Evolutionary conservation across 2,113 vertebrate genomes (phyloP), one percentile per base, ranked within the genome.

Genomic region (Oreochromis aureus): DNA sequence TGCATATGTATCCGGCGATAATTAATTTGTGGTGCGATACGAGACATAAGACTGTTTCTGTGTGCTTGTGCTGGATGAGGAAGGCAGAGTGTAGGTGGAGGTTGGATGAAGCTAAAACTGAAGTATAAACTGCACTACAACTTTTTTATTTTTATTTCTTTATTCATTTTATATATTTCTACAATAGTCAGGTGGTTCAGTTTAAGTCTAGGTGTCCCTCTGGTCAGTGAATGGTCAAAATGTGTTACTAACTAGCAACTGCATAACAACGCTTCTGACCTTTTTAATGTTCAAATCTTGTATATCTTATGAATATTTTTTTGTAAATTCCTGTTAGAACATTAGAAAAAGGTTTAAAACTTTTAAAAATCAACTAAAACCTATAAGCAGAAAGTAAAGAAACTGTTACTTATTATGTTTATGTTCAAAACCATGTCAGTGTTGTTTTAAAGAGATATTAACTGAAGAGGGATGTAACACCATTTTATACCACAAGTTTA

Each of bases 1-100:
- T 73, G 6, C 84, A 81, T 5, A 36, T 54, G 63, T 89, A 56
- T 80, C 54, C 32, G 30, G 51, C 27, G 19, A 84, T 84, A 89
- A 84, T 84, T 84, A 4, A 79, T 88, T 86, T 46, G 55, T 58
- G 41, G 3, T 46, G n/a, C 7, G 15, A 48, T 11, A 76, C 4
- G 12, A 78, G 36, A 46, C 59, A 27, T 22, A 6, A 24, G 7
- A 41, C 9, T 71, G 41, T 39, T 41, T 71, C 39, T n/a, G 39
- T 80, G 32, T 56, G 11, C 81, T 15, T 53, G 22, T 80, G 66
- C 44, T 8, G 53, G 61, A 73, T 53, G 18, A 53, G 27, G 6
- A 1, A 34, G 22, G 46, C 18, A 34, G 73, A 32, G 76, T 30
- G 48, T 44, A 83, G 71, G 39, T 56, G 81, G 71, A 76, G n/a